Conservation (phyloP, 2,797 vertebrate genomes). For the Adrianichthys oophorus region DNA sequence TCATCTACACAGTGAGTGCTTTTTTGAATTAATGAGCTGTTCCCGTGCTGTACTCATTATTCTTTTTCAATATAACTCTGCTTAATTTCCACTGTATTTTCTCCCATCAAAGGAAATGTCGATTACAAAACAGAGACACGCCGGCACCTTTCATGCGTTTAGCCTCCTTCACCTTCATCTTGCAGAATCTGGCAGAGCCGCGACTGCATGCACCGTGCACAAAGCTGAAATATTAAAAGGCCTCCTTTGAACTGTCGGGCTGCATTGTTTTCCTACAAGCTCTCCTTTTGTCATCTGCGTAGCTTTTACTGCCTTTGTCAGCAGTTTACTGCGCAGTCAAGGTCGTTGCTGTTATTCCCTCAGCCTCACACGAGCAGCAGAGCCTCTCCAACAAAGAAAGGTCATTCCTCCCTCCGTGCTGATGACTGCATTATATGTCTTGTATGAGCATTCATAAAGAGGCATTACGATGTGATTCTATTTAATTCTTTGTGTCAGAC, state of each 20-base stretch:
- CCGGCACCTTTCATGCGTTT: slow-evolving; percentile 21
- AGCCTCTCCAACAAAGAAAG: slow-evolving; percentile 67
- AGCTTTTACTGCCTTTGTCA: slow-evolving; percentile 75
- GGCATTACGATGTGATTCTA: too few species aligned
- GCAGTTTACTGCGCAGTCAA: slow-evolving; percentile 75
- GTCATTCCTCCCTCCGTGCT: slow-evolving; percentile 49
- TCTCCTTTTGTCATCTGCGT: slow-evolving; percentile 68
- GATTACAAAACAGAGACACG: slow-evolving; percentile 2
- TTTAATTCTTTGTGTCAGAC: background rate
- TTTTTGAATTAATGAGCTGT: background rate
- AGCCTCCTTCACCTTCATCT: slow-evolving; percentile 41
- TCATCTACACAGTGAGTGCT: background rate
- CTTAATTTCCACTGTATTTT: background rate
- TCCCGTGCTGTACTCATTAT: slow-evolving; percentile 2
- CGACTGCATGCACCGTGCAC: slow-evolving; percentile 12
- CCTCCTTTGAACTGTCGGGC: slow-evolving; percentile 74
- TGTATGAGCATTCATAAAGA: slow-evolving; percentile 29
- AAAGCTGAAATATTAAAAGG: slow-evolving; percentile 68
- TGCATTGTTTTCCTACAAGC: slow-evolving; percentile 73
- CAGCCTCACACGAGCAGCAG: slow-evolving; percentile 37
- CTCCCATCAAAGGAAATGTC: slow-evolving; percentile 8
- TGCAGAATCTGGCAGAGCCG: slow-evolving; percentile 12
- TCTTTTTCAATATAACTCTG: background rate
- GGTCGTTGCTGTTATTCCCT: slow-evolving; percentile 69
- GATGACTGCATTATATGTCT: slow-evolving; percentile 59